Conservation (phyloP, 2,113 vertebrate genomes). For the Tenebrosternarchus preto region DNA sequence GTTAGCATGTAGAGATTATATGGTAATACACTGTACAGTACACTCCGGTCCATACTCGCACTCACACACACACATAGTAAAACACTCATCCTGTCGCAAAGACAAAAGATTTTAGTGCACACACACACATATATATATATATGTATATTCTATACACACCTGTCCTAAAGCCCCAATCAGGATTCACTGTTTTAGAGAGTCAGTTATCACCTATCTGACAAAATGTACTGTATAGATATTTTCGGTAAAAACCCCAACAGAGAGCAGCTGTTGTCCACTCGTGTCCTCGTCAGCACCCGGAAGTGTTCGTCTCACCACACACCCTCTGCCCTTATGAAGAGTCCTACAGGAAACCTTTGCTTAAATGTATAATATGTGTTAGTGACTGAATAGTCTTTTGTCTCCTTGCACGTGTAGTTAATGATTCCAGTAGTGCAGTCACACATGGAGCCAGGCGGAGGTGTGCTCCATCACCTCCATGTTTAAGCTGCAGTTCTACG, state of each 20-base stretch:
- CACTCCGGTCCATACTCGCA: conserved; percentile 34
- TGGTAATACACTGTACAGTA: conserved; percentile 64
- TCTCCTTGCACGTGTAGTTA: background rate
- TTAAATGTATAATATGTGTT: conserved; percentile 13
- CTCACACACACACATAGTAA: conserved; percentile 5
- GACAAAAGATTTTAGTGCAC: too few species aligned
- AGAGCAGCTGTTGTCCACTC: too few species aligned
- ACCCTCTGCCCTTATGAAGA: conserved; percentile 23
- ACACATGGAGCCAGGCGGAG: background rate
- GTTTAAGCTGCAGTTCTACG: conserved; percentile 5
- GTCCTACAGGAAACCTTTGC: conserved; percentile 37
- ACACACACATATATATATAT: background rate
- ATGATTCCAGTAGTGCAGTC: conserved; percentile 2
- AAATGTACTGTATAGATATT: background rate
- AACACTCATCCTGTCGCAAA: background rate
- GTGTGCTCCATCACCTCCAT: background rate
- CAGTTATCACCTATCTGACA: background rate
- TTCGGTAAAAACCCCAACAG: too few species aligned
- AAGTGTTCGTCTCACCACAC: conserved; percentile 10
- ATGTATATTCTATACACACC: background rate
- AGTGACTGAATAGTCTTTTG: conserved; percentile 20
- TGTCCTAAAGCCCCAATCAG: conserved; percentile 18
- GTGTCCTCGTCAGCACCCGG: background rate
- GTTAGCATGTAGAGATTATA: conserved; percentile 53
- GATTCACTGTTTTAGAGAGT: conserved; percentile 1